Evolutionary conservation across 53 echinoderm and acorn worm species (phyloP).

Genomic region (Crossaster papposus): DNA sequence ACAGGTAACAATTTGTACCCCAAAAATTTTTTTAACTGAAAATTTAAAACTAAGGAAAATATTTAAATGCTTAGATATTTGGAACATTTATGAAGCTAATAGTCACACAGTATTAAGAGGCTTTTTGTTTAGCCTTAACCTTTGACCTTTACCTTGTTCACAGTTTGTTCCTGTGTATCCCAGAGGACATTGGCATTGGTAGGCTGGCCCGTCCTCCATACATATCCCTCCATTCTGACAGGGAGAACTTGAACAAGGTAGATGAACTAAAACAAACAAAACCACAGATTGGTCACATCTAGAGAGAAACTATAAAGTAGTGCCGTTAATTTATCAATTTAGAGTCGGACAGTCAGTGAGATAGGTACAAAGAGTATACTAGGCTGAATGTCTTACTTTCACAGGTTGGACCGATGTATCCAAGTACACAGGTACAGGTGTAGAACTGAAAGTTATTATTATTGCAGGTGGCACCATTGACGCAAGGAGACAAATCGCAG

Average conservation of each 20-base stretch:
- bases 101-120: too few species aligned
- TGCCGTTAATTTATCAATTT: too few species aligned
- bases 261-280: slow-evolving; percentile 2
- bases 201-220: slow-evolving; percentile 50
- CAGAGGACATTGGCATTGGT: slow-evolving; percentile 59
- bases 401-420: slow-evolving; percentile 63
- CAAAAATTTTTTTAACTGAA: too few species aligned
- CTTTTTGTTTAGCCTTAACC: slow-evolving; percentile 53
- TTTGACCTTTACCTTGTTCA: too few species aligned
- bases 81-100: too few species aligned
- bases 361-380: too few species aligned
- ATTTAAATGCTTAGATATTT: too few species aligned
- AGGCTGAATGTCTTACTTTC: slow-evolving; percentile 44
- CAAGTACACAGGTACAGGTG: slow-evolving; percentile 39
- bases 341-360: too few species aligned
- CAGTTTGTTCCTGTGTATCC: too few species aligned
- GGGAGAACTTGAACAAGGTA: slow-evolving; percentile 42
- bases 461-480: slow-evolving; percentile 67
- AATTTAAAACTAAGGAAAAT: too few species aligned
- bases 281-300: not conserved
- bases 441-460: slow-evolving; percentile 7
- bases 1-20: too few species aligned
- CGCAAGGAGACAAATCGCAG: slow-evolving; percentile 69
- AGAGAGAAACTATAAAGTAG: too few species aligned
- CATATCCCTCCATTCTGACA: slow-evolving; percentile 62